Evolutionary conservation across 2,113 vertebrate species (phyloP).

Genomic region (Oreotrochilus melanogaster): DNA sequence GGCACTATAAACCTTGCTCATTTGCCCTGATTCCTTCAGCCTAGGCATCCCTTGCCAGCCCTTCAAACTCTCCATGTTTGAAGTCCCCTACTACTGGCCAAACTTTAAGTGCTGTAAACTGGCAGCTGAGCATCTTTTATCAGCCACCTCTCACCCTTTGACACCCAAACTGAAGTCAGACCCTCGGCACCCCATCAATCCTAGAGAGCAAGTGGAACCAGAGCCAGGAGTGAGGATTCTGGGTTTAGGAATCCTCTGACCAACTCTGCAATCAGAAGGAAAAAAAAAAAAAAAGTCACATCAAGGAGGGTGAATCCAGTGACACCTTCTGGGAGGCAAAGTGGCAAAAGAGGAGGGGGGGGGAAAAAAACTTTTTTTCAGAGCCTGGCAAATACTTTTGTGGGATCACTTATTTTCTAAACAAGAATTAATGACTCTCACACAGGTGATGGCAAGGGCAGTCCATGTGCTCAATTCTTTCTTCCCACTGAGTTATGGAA

Average conservation of each 20-base stretch:
- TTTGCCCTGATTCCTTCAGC: background rate
- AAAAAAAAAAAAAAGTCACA: background rate
- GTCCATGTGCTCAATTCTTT: background rate
- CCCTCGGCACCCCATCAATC: background rate
- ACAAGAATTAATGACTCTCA: background rate
- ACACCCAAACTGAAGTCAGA: background rate
- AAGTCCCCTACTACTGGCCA: background rate
- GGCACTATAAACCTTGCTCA: no score
- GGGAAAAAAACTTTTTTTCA: background rate
- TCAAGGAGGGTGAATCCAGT: background rate
- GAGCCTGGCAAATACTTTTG: background rate
- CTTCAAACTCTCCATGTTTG: background rate
- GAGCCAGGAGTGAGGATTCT: background rate
- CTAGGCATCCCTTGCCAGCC: no score
- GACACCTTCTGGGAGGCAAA: background rate
- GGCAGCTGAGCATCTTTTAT: background rate
- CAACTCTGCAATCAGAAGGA: background rate
- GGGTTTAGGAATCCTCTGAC: background rate
- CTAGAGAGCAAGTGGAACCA: accelerated
- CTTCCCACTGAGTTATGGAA: background rate
- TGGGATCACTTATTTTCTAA: background rate
- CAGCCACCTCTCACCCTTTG: background rate
- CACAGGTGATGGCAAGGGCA: background rate
- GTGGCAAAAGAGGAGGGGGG: background rate
- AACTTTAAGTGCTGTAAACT: background rate